These are phyloP conservation scores for Ylistrum balloti DNA, from an alignment of 1,140 invertebrate species.

Conservation along the genomic window DNA sequence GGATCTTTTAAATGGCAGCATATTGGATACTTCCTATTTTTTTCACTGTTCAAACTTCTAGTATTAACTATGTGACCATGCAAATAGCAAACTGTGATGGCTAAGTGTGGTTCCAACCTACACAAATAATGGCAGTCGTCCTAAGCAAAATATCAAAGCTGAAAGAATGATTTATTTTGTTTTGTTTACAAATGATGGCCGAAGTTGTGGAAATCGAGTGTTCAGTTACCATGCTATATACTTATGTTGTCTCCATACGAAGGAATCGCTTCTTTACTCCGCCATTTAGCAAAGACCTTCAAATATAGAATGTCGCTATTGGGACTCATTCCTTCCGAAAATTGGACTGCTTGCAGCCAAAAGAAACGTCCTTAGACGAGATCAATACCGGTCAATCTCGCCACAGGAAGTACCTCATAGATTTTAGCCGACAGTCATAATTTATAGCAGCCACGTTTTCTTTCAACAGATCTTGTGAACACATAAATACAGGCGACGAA, in stretches of 20 bases:
- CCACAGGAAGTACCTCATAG: not conserved
- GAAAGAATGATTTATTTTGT: not conserved
- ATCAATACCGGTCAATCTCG: slow-evolving; percentile 11
- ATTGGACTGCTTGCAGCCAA: slow-evolving; percentile 5
- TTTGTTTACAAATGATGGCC: slow-evolving; percentile 13
- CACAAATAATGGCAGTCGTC: not conserved
- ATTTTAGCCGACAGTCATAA: slow-evolving; percentile 18
- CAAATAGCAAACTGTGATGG: not conserved
- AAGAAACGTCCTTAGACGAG: not conserved
- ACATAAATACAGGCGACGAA: slow-evolving; percentile 10
- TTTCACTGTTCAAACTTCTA: not conserved
- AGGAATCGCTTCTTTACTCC: not conserved
- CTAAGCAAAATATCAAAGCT: not conserved
- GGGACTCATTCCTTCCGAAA: not conserved
- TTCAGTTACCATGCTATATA: not conserved
- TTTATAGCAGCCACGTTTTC: slow-evolving; percentile 8
- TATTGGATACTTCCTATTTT: slow-evolving; percentile 7
- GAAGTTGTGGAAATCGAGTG: not conserved
- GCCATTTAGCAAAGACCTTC: not conserved
- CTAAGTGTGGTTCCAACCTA: not conserved
- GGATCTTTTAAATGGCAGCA: not conserved
- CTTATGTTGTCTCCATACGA: not conserved
- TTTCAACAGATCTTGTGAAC: slow-evolving; percentile 24
- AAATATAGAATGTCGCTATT: not conserved
- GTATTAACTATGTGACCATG: not conserved